Base-by-base conservation (phyloP, 2,888 invertebrate genomes). In the Graphium colonna region DNA sequence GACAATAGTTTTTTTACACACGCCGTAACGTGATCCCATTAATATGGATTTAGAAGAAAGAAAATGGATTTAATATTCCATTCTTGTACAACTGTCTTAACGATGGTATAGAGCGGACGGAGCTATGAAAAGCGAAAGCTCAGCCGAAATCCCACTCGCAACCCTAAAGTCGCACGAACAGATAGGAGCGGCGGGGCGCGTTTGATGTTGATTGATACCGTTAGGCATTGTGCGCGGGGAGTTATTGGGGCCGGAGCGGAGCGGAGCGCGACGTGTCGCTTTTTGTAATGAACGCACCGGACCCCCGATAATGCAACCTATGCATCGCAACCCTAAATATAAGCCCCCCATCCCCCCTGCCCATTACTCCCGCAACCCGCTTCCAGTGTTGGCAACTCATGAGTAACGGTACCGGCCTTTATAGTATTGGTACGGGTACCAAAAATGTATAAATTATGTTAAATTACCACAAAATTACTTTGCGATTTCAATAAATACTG, bases 161-260 rank as follows among this genome's bases (percentile, higher is more conserved):
- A 39, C 43, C 53, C 53, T 47, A 40, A 47, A 40, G 33, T 21
- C 43, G 17, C 36, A 26, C 39, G 48, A 21, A 62, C 56, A 71
- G 73, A 73, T 71, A 69, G 10, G 67, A 73, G 69, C 78, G 78
- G 77, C 80, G 75, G 75, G 21, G 21, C 21, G 21, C 80, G 86
- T 88, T 87, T 88, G 87, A 89, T 88, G 86, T 89, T 89, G 89
- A 89, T 89, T 89, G 89, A 89, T 89, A 87, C 87, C 83, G 88
- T 87, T 84, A 87, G 86, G 75, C 78, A 86, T 87, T 87, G 88
- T 86, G 59, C 54, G 55, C 47, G 58, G 68, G 70, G 73, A 87
- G 88, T 89, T 88, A 88, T 87, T 85, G 82, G 87, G 83, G 77
- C 21, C 77, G 71, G 79, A 76, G 77, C 74, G 36, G 36, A 13